These are phyloP conservation scores for Hozukius guyotensis DNA, from an alignment of 2,797 vertebrate genomes.

Conservation along the genomic window DNA sequence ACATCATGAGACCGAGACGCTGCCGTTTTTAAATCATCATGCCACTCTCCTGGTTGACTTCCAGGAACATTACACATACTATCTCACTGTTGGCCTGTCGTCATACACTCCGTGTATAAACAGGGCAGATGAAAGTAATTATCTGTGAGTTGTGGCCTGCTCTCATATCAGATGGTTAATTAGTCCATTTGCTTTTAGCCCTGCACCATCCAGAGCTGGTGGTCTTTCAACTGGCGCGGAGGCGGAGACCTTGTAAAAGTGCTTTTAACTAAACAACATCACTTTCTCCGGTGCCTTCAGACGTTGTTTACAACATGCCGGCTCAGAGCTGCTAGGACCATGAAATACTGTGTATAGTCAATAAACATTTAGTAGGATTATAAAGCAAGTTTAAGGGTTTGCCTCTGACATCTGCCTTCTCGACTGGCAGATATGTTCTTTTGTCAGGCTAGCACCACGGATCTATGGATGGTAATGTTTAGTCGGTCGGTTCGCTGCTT, in stretches of 20 bases:
- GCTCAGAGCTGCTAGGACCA: slow-evolving; percentile 22
- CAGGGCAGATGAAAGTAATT: slow-evolving; percentile 74
- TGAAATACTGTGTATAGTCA: slow-evolving; percentile 43
- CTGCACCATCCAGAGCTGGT: slow-evolving; percentile 53
- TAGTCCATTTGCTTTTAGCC: slow-evolving; percentile 62
- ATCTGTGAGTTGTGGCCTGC: slow-evolving; percentile 47
- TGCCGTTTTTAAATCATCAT: slow-evolving; percentile 28
- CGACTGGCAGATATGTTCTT: background rate
- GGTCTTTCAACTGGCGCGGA: slow-evolving; percentile 55
- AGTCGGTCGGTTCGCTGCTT: background rate
- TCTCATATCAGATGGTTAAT: slow-evolving; percentile 70
- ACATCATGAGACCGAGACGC: slow-evolving; percentile 23
- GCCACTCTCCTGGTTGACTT: slow-evolving; percentile 32
- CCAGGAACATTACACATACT: slow-evolving; percentile 54
- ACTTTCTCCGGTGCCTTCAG: slow-evolving; percentile 64
- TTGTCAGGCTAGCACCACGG: background rate
- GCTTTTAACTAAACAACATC: slow-evolving; percentile 72
- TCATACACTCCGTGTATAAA: slow-evolving; percentile 37
- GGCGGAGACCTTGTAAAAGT: slow-evolving; percentile 70
- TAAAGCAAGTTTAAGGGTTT: slow-evolving; percentile 34
- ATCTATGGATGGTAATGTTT: background rate
- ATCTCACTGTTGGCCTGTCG: slow-evolving; percentile 50
- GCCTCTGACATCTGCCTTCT: slow-evolving; percentile 8
- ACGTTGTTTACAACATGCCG: slow-evolving; percentile 59
- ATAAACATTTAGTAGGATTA: slow-evolving; percentile 60